Evolutionary conservation across 1,140 invertebrate species (phyloP).

Genomic region (Xylocopa sonorina): DNA sequence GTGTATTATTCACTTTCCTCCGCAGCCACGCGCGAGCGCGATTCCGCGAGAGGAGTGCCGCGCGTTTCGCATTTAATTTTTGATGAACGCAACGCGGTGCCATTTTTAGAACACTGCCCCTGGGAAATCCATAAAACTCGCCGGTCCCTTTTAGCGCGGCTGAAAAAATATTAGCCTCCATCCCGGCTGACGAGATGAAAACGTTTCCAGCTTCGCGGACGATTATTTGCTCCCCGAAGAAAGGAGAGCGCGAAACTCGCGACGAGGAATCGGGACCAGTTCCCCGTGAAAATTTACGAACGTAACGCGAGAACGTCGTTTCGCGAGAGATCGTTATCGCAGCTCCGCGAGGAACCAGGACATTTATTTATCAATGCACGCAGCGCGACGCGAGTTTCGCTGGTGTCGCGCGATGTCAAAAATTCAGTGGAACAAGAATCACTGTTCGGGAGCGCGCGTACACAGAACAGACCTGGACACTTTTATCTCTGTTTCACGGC

Average conservation of each 20-base stretch:
- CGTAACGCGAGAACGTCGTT: constrained; percentile 13
- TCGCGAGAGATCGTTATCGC: constrained; percentile 12
- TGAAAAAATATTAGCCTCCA: background rate
- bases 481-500: background rate
- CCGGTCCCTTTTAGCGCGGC: background rate
- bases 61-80: background rate
- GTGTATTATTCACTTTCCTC: background rate
- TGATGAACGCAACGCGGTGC: background rate
- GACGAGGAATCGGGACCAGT: too few species aligned
- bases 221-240: background rate
- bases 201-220: background rate
- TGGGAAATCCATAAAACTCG: constrained; percentile 12
- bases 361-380: too few species aligned
- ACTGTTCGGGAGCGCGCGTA: background rate
- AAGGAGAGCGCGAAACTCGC: background rate
- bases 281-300: too few species aligned
- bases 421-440: background rate
- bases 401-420: background rate
- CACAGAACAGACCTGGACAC: rapidly evolving
- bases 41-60: background rate
- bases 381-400: too few species aligned
- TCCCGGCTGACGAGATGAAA: background rate
- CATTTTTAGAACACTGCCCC: background rate
- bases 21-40: too few species aligned
- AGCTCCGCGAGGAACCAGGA: background rate